Percentiles rank a stretch among this genome's conserved stretches.
These are phyloP conservation scores for Fulica atra DNA, from an alignment of 2,113 vertebrate genomes.

Conservation along the genomic window DNA sequence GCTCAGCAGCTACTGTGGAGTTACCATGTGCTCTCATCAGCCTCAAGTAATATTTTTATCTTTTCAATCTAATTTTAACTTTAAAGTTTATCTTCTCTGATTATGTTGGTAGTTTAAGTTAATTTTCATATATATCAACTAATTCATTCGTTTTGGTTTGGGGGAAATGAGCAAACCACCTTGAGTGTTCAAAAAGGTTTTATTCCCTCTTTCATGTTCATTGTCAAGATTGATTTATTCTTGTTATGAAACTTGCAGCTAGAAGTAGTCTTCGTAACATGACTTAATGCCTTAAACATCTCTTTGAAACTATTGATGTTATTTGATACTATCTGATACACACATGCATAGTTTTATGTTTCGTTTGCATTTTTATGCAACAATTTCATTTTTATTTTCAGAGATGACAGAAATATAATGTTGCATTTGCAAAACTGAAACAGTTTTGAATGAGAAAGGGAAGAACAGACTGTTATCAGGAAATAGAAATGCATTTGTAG, in stretches of 20 bases:
- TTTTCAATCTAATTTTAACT: conserved; percentile 25
- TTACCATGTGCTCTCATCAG: conserved; percentile 3
- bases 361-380: conserved; percentile 16
- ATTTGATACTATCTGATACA: not conserved
- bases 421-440: not conserved
- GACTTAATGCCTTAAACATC: conserved; percentile 45
- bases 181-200: conserved; percentile 53
- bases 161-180: conserved; percentile 29
- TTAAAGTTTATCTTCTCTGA: conserved; percentile 35
- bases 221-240: conserved; percentile 46
- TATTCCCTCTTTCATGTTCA: conserved; percentile 16
- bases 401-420: not conserved
- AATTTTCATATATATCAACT: conserved; percentile 49
- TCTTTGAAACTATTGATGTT: conserved; percentile 32
- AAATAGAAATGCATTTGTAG: not conserved
- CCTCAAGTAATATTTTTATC: conserved; percentile 42
- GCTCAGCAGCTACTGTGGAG: not conserved
- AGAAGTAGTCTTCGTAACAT: not conserved
- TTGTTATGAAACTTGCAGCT: conserved; percentile 25
- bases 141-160: conserved; percentile 1
- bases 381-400: not conserved
- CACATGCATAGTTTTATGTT: not conserved
- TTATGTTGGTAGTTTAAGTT: conserved; percentile 33
- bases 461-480: not conserved
- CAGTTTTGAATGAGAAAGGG: not conserved